These are phyloP conservation scores for Umimayanthus kanabou DNA, from an alignment of 92 coral and sea anemone genomes.

Conservation along the genomic window DNA sequence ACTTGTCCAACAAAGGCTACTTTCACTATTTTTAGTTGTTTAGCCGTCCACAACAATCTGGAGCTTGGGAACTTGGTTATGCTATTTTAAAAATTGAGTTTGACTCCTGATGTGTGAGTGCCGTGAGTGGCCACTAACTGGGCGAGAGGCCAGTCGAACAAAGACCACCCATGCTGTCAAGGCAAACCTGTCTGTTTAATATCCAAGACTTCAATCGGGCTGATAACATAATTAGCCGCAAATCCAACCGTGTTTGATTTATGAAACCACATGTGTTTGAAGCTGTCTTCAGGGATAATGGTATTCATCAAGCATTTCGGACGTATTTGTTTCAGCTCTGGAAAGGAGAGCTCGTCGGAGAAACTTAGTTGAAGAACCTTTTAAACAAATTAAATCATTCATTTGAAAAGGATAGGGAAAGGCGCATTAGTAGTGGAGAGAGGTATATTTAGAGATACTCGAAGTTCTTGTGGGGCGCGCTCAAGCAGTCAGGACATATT, in stretches of 20 bases:
- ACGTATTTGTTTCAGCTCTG: background rate
- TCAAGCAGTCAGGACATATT: background rate
- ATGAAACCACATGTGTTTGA: background rate
- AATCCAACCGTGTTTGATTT: slow-evolving; percentile 19
- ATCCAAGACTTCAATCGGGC: slow-evolving; percentile 8
- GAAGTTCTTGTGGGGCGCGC: background rate
- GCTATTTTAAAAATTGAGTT: background rate
- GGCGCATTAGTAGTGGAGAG: background rate
- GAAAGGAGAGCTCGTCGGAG: background rate
- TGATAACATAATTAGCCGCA: slow-evolving; percentile 32
- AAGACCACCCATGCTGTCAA: slow-evolving; percentile 30
- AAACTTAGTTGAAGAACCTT: background rate
- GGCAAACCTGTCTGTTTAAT: slow-evolving; percentile 21
- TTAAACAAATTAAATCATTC: background rate
- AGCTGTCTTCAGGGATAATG: slow-evolving; percentile 6
- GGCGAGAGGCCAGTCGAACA: background rate
- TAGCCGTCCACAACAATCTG: slow-evolving; percentile 8
- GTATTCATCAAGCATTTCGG: background rate
- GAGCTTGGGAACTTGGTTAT: background rate
- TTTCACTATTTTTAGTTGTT: slow-evolving; percentile 1
- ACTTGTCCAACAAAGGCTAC: slow-evolving; percentile 19
- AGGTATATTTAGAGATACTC: background rate
- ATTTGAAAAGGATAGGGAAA: background rate
- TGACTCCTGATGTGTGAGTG: background rate
- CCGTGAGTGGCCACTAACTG: background rate